Percentiles rank a stretch among this genome's conserved stretches.
Evolutionary conservation across 2,888 invertebrate genomes (phyloP).

Genomic region (Drosophila algonquin): DNA sequence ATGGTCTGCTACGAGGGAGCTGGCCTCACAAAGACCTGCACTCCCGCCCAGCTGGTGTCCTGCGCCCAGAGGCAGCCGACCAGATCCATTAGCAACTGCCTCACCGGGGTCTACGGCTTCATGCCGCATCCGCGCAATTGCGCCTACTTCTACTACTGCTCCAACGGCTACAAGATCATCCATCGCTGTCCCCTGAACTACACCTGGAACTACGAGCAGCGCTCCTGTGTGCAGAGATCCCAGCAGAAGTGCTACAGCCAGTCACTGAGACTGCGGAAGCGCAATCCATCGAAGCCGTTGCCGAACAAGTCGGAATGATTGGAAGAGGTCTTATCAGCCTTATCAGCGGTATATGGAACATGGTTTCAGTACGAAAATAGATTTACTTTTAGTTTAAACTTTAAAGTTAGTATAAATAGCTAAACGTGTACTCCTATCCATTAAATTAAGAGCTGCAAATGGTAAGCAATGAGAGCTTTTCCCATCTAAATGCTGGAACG

Average conservation of each 20-base stretch:
- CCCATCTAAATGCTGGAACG: constrained; percentile 28
- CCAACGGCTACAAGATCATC: constrained; percentile 71
- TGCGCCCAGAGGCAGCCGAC: constrained; percentile 14
- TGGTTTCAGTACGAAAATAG: constrained; percentile 1
- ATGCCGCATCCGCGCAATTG: constrained; percentile 73
- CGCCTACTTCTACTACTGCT: constrained; percentile 75
- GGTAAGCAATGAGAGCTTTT: constrained; percentile 19
- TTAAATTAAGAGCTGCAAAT: constrained; percentile 32
- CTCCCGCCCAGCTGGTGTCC: constrained; percentile 42
- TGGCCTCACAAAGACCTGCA: constrained; percentile 70
- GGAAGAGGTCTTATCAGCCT: too few relatives aligned
- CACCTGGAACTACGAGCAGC: constrained; percentile 70
- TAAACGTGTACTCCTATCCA: constrained; percentile 35
- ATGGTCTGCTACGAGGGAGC: constrained; percentile 74
- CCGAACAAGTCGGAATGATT: not conserved
- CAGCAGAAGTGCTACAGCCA: constrained; percentile 60
- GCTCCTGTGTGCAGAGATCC: constrained; percentile 60
- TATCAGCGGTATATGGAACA: too few relatives aligned
- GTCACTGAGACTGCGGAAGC: not conserved
- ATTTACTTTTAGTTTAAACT: constrained; percentile 47
- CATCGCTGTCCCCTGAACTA: constrained; percentile 75
- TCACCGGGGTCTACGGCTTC: constrained; percentile 59
- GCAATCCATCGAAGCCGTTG: too few relatives aligned
- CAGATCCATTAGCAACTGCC: constrained; percentile 46
- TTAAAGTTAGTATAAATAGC: constrained; percentile 44